Evolutionary conservation across 2,113 vertebrate species (phyloP), one percentile per base, ranked within the genome.

Genomic region (Casuarius casuarius): DNA sequence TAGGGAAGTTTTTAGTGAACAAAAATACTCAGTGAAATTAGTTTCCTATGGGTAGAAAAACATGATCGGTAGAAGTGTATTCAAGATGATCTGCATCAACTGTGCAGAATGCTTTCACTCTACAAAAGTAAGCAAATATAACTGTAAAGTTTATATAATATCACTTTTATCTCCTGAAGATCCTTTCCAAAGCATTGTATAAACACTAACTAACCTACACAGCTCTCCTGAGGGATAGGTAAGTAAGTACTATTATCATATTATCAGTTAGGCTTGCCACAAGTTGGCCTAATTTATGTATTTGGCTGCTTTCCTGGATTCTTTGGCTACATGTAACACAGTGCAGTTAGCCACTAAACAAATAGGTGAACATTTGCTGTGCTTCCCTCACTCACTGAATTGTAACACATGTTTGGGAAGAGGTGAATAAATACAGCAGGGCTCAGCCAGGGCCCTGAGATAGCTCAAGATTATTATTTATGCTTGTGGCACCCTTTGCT

Each of bases 191-290:
- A 97, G 76, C 0, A 0, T 10, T 91, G 33, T 92, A 70, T 95
- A 96, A 97, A 96, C 90, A 95, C 95, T 94, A 96, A 97, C 95
- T 94, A 96, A 92, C 54, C 67, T 66, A 61, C 0, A 5, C 21
- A 76, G 72, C 52, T 94, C 84, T 95, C 86, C 89, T 61, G 78
- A 94, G 84, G 73, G 80, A 40, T 23, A 95, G 90, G 87, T 86
- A 87, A 90, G 79, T 74, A 61, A 44, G 72, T 70, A 84, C 70
- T 94, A 89, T 96, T 95, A 93, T 91, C 86, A 61, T 83, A 58
- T 93, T 94, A 96, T 95, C 93, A 95, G 72, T 46, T 71, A 85
- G 85, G 44, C 83, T 73, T 95, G 92, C 85, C 71, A 70, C 91
- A 81, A 65, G 87, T 35, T 58, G 70, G 88, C 59, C 79, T 96